These are phyloP conservation scores for Heliconius congener DNA, from an alignment of 1,140 invertebrate genomes.

Conservation along the genomic window DNA sequence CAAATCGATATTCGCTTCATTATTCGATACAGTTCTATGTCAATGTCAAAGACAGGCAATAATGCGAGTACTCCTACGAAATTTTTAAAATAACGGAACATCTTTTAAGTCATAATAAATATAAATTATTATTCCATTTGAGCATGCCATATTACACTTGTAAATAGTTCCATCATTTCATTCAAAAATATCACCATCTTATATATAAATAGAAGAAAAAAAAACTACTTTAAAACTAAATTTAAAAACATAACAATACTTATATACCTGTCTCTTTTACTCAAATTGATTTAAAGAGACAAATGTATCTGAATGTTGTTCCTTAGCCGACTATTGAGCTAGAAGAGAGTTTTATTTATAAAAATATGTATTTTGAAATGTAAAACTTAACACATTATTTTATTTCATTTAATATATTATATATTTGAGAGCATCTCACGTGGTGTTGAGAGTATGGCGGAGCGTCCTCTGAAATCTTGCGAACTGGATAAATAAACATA, in stretches of 20 bases:
- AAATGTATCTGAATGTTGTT: not conserved
- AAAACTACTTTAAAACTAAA: not conserved
- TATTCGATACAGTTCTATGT: not conserved
- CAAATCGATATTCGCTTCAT: conserved; percentile 4
- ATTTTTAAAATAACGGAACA: not conserved
- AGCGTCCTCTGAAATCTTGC: conserved; percentile 1
- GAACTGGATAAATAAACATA: not conserved
- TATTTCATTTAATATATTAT: conserved; percentile 4
- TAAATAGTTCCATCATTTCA: not conserved
- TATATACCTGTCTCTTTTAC: not conserved
- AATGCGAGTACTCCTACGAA: not conserved
- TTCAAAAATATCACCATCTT: not conserved
- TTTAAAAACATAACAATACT: not conserved
- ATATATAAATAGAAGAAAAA: not conserved
- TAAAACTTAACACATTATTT: conserved; percentile 9
- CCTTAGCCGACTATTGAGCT: conserved; percentile 4
- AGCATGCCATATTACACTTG: conserved; percentile 5
- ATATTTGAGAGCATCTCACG: conserved; percentile 27
- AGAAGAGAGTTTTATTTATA: not conserved
- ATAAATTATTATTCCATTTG: not conserved
- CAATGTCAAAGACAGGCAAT: not conserved
- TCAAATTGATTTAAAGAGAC: not conserved
- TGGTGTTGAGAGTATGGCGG: not conserved
- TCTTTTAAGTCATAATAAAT: not conserved
- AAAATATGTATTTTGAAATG: conserved; percentile 12